These are phyloP conservation scores for Heteractis magnifica DNA, from an alignment of 92 coral and sea anemone genomes.

Conservation along the genomic window DNA sequence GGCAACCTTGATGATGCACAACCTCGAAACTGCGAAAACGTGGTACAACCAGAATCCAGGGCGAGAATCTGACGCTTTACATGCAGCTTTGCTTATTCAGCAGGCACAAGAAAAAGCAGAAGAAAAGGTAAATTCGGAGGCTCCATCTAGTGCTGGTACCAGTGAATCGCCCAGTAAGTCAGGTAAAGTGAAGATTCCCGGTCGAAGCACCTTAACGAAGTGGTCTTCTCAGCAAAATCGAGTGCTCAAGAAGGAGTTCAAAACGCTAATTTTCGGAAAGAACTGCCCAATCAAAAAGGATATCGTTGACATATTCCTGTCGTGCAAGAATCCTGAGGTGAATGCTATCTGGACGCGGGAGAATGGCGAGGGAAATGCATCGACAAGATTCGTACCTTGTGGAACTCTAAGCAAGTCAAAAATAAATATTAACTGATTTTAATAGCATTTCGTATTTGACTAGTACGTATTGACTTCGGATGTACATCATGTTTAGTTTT, in stretches of 20 bases:
- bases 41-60: background rate
- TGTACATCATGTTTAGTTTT: background rate
- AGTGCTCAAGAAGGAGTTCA: background rate
- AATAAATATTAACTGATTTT: background rate
- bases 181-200: background rate
- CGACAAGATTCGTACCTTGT: slow-evolving; percentile 6
- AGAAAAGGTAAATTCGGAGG: background rate
- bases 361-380: slow-evolving; percentile 2
- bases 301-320: background rate
- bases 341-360: background rate
- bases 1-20: no score
- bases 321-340: background rate
- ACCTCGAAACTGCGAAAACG: background rate
- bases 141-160: background rate
- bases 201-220: background rate
- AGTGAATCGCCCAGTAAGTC: background rate
- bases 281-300: background rate
- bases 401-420: background rate
- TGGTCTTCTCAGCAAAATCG: background rate
- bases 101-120: slow-evolving; percentile 5
- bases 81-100: background rate
- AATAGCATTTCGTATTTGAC: background rate
- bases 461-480: background rate
- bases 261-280: background rate
- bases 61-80: background rate